phyloP scores from a whole-genome alignment of 2,888 invertebrate species.

The Trileptium ribeirensis region DNA sequence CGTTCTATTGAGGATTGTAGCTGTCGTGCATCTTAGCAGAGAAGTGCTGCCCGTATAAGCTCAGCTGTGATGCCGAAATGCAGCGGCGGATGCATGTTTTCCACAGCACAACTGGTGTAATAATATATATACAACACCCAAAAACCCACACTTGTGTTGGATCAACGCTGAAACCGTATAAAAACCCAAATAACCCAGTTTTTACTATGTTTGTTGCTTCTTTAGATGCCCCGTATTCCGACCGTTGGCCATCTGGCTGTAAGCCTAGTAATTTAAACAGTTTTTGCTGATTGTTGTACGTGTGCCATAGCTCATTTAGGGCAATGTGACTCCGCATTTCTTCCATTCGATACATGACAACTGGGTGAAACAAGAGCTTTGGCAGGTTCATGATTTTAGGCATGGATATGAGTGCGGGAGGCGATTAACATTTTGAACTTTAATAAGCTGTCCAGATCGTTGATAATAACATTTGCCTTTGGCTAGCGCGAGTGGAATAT shows the following conservation, averaged over 20 bases:
- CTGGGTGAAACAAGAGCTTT: background rate
- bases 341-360: background rate
- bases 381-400: background rate
- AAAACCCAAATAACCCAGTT: background rate
- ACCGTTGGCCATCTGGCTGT: background rate
- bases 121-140: background rate
- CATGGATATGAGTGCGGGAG: background rate
- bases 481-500: background rate
- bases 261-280: background rate
- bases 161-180: background rate
- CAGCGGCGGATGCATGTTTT: background rate
- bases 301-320: background rate
- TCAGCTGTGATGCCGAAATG: background rate
- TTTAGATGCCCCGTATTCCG: background rate
- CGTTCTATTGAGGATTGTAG: background rate
- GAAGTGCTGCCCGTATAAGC: background rate
- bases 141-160: background rate
- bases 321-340: background rate
- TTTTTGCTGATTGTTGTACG: background rate
- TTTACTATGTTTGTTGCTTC: background rate
- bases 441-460: background rate
- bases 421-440: background rate
- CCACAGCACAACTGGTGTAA: background rate
- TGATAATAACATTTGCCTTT: background rate
- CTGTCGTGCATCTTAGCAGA: background rate